Percentiles rank a stretch among this genome's conserved stretches.
Conservation (phyloP, 2,797 vertebrate genomes). For the Periophthalmus magnuspinnatus region DNA sequence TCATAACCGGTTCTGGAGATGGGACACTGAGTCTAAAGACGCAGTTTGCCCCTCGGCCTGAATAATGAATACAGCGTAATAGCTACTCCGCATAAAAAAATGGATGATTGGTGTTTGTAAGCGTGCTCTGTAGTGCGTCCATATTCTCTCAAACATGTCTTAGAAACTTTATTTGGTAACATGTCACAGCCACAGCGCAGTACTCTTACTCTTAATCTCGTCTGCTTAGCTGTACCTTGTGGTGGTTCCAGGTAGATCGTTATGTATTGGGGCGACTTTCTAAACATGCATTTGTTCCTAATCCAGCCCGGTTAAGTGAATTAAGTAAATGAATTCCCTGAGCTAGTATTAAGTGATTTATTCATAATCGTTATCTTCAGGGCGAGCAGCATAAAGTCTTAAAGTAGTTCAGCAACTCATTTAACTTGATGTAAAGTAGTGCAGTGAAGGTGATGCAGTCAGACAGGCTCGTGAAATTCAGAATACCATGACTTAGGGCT, state of each 20-base stretch:
- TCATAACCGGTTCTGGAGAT: slow-evolving; percentile 67
- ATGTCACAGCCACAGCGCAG: neutral
- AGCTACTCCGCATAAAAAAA: slow-evolving; percentile 71
- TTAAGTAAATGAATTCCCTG: slow-evolving; percentile 44
- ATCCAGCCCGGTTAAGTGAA: slow-evolving; percentile 60
- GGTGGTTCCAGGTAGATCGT: slow-evolving; percentile 44
- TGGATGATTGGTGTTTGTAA: slow-evolving; percentile 67
- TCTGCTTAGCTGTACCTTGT: slow-evolving; percentile 21
- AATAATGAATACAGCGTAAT: slow-evolving; percentile 68
- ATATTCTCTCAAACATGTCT: slow-evolving; percentile 17
- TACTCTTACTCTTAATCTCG: neutral
- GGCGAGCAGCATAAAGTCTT: slow-evolving; percentile 23
- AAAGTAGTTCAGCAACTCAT: slow-evolving; percentile 26
- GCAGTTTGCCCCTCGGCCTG: slow-evolving; percentile 60
- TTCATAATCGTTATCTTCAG: slow-evolving; percentile 35
- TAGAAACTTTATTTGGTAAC: slow-evolving; percentile 5
- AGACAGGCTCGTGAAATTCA: neutral
- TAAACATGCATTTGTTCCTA: slow-evolving; percentile 63
- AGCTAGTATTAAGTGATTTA: slow-evolving; percentile 54
- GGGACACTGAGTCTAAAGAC: slow-evolving; percentile 62
- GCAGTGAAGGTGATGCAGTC: neutral
- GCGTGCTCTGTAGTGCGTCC: slow-evolving; percentile 24
- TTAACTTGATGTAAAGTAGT: neutral
- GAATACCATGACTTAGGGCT: neutral
- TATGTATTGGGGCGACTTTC: slow-evolving; percentile 41